phyloP scores from a whole-genome alignment of 37 sponge, comb jelly and placozoan species.

The Oscarella lobularis region DNA sequence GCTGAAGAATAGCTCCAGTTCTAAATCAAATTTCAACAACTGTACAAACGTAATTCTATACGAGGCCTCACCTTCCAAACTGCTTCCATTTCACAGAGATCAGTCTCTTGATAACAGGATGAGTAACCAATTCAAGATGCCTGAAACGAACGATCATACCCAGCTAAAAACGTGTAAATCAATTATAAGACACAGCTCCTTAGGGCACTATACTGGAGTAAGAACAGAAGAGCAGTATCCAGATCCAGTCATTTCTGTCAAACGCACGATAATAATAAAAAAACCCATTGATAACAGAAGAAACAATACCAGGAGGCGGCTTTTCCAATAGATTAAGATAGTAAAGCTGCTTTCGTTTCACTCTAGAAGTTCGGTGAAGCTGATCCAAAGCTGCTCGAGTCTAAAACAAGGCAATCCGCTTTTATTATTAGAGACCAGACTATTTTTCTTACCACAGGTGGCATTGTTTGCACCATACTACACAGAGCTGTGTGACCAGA shows the following conservation, averaged over 20 bases:
- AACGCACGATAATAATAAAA: background rate
- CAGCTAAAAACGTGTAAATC: slow-evolving; percentile 13
- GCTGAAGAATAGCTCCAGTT: slow-evolving; percentile 5
- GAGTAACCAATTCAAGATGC: slow-evolving; percentile 18
- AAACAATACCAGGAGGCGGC: background rate
- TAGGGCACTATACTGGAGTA: background rate
- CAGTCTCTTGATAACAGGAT: slow-evolving; percentile 38
- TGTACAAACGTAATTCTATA: too few relatives aligned
- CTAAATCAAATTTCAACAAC: too few relatives aligned
- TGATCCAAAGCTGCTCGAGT: background rate
- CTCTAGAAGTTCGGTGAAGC: background rate
- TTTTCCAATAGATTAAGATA: background rate
- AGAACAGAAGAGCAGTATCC: background rate
- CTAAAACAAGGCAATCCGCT: background rate
- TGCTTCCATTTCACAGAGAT: slow-evolving; percentile 38
- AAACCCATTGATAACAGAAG: background rate
- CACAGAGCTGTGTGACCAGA: slow-evolving; percentile 20
- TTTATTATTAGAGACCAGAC: too few relatives aligned
- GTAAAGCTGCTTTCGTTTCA: background rate
- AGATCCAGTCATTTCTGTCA: background rate
- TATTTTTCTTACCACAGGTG: slow-evolving; percentile 27
- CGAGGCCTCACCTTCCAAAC: too few relatives aligned
- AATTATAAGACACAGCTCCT: background rate
- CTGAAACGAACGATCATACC: slow-evolving; percentile 16
- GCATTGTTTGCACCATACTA: slow-evolving; percentile 40